Conservation (phyloP, 2,797 vertebrate genomes). For the Sphenopsis melanotis region DNA sequence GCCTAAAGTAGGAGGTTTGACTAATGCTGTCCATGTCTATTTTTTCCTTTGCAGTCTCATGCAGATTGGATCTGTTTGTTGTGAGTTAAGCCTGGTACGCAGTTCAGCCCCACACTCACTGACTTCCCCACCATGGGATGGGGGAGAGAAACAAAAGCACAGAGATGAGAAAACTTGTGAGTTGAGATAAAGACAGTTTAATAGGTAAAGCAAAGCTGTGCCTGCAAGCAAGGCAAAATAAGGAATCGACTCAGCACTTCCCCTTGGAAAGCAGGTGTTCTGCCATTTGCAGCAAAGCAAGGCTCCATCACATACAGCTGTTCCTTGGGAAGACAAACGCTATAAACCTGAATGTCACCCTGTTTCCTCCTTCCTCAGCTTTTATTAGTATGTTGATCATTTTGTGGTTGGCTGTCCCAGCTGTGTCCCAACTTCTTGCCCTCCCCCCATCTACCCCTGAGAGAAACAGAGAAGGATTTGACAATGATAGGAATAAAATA, state of each 20-base stretch:
- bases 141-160: not conserved
- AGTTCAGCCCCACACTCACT: not conserved
- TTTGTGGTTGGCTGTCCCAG: not conserved
- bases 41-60: not conserved
- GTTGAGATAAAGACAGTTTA: not conserved
- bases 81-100: not conserved
- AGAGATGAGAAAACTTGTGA: not conserved
- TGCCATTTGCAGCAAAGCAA: not conserved
- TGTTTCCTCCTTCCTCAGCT: not conserved
- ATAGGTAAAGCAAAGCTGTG: not conserved
- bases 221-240: not conserved
- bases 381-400: not conserved
- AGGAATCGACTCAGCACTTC: not conserved
- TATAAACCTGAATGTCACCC: not conserved
- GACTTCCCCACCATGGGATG: accelerated
- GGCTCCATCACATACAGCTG: not conserved
- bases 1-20: not conserved
- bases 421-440: not conserved
- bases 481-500: not conserved
- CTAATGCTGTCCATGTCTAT: not conserved
- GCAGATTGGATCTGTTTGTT: not conserved
- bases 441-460: not conserved
- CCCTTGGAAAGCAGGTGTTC: not conserved
- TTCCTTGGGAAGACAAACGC: not conserved
- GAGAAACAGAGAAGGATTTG: not conserved